Base-by-base conservation (phyloP, 2,888 invertebrate genomes). In the Zeuzera pyrina region DNA sequence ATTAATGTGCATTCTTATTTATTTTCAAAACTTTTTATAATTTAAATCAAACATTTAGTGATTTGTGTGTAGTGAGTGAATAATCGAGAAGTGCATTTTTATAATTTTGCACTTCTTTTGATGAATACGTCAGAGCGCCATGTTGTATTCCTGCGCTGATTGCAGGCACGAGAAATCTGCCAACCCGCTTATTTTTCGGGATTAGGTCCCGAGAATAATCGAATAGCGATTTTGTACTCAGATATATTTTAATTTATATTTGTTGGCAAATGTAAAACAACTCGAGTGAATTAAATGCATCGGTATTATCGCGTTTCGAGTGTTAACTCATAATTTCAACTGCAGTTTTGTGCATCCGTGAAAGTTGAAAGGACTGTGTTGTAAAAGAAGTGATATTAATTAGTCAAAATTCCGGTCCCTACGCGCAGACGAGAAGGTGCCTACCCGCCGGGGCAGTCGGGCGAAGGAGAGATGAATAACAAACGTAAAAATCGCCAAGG, bases 401-500 rank as follows among this genome's bases (percentile, higher is more conserved):
- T 79, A 67, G 78, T 87, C 91, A 91, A 91, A 90, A 91, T 91
- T 91, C 91, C 91, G 90, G 91, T 91, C 89, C 90, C 91, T 83
- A 91, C 90, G 88, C 89, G 87, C 85, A 90, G 88, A 86, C 88
- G 87, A 87, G 89, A 90, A 86, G 87, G 88, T 88, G 89, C 90
- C 89, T 89, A 88, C 85, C 86, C 86, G 83, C 86, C 88, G 86
- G 88, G 88, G 86, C 87, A 86, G 72, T 73, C 78, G 57, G 81
- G 83, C 67, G 83, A 78, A 67, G 77, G 77, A 79, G 88, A 88
- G 71, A 91, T 89, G 89, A 93, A 91, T 72, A 92, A 88, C 78
- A 92, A 92, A 85, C 89, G 91, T 83, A 93, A 93, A 87, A 92
- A 88, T 86, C 91, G 93, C 78, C 88, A 91, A 65, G 91, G 89